A percentile compares a stretch with the other conserved stretches of the same genome.
Evolutionary conservation across 2,113 vertebrate genomes (phyloP).

Genomic region (Alectura lathami): DNA sequence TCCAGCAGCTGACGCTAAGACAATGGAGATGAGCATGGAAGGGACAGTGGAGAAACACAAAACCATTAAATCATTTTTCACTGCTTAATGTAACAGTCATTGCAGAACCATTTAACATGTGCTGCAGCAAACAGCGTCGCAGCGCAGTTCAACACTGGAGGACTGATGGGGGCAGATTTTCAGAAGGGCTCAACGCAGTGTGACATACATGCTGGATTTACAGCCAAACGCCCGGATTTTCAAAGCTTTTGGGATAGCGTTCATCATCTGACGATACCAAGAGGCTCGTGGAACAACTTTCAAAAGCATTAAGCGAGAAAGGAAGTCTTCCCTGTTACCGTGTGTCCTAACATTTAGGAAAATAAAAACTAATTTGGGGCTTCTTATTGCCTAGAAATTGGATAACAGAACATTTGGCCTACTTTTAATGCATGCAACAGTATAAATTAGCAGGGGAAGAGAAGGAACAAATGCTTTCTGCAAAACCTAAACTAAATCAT

Average conservation of each 20-base stretch:
- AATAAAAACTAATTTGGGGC: not conserved
- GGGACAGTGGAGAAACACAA: slow-evolving; percentile 15
- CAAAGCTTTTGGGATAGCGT: not conserved
- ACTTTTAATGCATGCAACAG: not conserved
- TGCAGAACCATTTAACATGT: slow-evolving; percentile 1
- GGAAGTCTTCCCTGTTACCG: not conserved
- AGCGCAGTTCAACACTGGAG: not conserved
- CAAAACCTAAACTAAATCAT: not conserved
- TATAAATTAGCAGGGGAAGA: not conserved
- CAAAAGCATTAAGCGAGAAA: not conserved
- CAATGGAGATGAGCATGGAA: not conserved
- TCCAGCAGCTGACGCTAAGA: not conserved
- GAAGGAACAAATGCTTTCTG: not conserved
- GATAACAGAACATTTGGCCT: not conserved
- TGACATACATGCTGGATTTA: not conserved
- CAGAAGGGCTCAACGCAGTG: not conserved
- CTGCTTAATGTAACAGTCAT: slow-evolving; percentile 4
- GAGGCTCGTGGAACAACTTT: not conserved
- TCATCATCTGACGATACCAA: not conserved
- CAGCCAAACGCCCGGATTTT: not conserved
- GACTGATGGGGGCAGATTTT: not conserved
- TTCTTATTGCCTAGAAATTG: not conserved
- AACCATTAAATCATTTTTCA: slow-evolving; percentile 42
- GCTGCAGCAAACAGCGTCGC: not conserved
- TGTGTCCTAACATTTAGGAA: not conserved